Evolutionary conservation across 2,797 vertebrate genomes (phyloP).

Genomic region (Sebastes diaconus): DNA sequence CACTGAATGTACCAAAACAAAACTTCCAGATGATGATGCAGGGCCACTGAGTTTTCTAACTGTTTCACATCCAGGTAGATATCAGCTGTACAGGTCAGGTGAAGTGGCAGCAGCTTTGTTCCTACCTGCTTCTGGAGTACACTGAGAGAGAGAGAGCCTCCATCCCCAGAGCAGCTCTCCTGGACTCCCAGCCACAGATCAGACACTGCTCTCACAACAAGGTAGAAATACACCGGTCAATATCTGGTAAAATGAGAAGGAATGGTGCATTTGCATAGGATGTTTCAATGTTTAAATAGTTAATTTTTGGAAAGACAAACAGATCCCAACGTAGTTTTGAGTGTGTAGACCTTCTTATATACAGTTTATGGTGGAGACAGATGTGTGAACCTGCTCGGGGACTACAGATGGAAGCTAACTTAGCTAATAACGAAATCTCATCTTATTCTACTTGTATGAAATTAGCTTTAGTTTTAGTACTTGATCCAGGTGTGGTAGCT

Average conservation of each 20-base stretch:
- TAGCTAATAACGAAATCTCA: background rate
- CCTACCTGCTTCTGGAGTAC: constrained; percentile 71
- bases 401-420: background rate
- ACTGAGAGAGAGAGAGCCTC: constrained; percentile 57
- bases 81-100: constrained; percentile 49
- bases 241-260: background rate
- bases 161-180: constrained; percentile 44
- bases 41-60: background rate
- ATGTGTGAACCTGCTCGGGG: background rate
- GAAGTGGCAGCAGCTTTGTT: constrained; percentile 71
- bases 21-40: background rate
- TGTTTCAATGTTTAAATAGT: background rate
- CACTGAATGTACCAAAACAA: background rate
- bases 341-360: no score
- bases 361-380: no score
- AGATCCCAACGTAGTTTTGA: background rate
- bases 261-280: background rate
- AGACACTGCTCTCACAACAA: constrained; percentile 70
- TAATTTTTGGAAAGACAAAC: background rate
- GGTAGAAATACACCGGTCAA: constrained; percentile 10
- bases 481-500: background rate
- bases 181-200: constrained; percentile 53
- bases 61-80: constrained; percentile 62
- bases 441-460: background rate
- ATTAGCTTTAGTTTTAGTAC: background rate